A percentile compares a stretch with the other conserved stretches of the same genome.
phyloP scores from a whole-genome alignment of 2,113 vertebrate genomes.

The Nannobrachium achirus region DNA sequence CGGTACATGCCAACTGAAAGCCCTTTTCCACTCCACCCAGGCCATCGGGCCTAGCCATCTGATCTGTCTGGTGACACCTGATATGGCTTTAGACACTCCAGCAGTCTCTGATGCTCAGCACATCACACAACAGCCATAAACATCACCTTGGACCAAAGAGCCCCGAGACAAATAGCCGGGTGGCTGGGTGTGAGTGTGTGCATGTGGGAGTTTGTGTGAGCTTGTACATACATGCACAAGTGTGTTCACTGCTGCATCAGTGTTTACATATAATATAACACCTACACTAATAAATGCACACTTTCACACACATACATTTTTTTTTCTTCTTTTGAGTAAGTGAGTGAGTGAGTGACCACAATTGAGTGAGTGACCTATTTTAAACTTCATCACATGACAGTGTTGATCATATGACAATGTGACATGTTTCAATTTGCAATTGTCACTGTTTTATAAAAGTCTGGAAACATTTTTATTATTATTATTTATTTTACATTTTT shows the following conservation, averaged over 20 bases:
- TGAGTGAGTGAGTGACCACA: not conserved
- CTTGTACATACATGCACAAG: not conserved
- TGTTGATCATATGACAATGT: too few species aligned
- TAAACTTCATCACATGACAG: too few species aligned
- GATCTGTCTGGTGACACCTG: conserved; percentile 73
- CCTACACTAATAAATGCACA: too few species aligned
- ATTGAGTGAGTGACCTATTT: too few species aligned
- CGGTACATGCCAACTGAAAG: conserved; percentile 63
- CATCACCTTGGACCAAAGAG: conserved; percentile 70
- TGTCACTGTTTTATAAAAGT: too few species aligned
- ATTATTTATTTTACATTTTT: too few species aligned
- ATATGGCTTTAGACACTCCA: conserved; percentile 65
- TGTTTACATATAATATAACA: not conserved
- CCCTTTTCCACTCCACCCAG: conserved; percentile 39
- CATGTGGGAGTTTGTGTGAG: conserved; percentile 29
- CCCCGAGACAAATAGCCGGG: conserved; percentile 51
- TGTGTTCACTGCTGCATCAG: not conserved
- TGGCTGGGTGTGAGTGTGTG: conserved; percentile 21
- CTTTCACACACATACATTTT: too few species aligned
- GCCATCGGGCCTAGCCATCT: conserved; percentile 24
- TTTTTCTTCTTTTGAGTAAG: too few species aligned
- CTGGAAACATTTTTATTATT: too few species aligned
- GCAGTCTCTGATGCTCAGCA: conserved; percentile 60
- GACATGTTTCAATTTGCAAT: too few species aligned
- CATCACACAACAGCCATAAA: conserved; percentile 58